Evolutionary conservation across 1,140 invertebrate genomes (phyloP).

Genomic region (Atopsyche davidsoni): DNA sequence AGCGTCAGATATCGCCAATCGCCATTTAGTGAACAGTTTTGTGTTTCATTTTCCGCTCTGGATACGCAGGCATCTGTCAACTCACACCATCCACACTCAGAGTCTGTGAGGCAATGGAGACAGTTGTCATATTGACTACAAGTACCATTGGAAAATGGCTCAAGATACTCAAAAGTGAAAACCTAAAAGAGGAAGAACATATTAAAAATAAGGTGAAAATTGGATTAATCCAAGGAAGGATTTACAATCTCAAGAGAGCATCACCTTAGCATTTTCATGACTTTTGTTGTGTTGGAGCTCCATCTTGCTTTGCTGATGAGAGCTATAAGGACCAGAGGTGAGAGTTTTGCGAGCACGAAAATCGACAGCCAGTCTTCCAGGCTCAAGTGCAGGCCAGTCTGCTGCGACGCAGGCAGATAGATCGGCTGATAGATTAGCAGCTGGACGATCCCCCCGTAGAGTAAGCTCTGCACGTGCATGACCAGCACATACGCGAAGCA

Average conservation of each 20-base stretch:
- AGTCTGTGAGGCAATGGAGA: slow-evolving; percentile 80
- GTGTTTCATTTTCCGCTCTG: slow-evolving; percentile 57
- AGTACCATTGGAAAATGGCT: slow-evolving; percentile 75
- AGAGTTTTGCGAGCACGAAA: slow-evolving; percentile 60
- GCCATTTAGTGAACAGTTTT: slow-evolving; percentile 47
- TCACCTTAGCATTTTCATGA: slow-evolving; percentile 65
- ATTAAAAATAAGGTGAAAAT: slow-evolving; percentile 11
- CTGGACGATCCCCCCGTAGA: slow-evolving; percentile 47
- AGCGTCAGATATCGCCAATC: slow-evolving; percentile 76
- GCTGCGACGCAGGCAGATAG: slow-evolving; percentile 57
- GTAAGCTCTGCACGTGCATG: slow-evolving; percentile 57
- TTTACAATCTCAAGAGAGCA: background rate
- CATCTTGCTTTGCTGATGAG: slow-evolving; percentile 70
- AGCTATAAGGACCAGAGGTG: slow-evolving; percentile 44
- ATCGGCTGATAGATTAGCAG: slow-evolving; percentile 62
- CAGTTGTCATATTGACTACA: slow-evolving; percentile 79
- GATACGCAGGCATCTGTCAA: slow-evolving; percentile 59
- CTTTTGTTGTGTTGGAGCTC: slow-evolving; percentile 68
- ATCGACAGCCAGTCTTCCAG: slow-evolving; percentile 59
- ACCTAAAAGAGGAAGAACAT: slow-evolving; percentile 46
- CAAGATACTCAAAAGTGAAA: slow-evolving; percentile 84
- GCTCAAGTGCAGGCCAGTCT: slow-evolving; percentile 50
- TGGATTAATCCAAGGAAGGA: slow-evolving; percentile 1
- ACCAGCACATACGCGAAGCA: slow-evolving; percentile 67
- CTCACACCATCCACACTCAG: slow-evolving; percentile 86